Conservation (phyloP, 1,140 invertebrate genomes). For the Orchestia grillus region DNA sequence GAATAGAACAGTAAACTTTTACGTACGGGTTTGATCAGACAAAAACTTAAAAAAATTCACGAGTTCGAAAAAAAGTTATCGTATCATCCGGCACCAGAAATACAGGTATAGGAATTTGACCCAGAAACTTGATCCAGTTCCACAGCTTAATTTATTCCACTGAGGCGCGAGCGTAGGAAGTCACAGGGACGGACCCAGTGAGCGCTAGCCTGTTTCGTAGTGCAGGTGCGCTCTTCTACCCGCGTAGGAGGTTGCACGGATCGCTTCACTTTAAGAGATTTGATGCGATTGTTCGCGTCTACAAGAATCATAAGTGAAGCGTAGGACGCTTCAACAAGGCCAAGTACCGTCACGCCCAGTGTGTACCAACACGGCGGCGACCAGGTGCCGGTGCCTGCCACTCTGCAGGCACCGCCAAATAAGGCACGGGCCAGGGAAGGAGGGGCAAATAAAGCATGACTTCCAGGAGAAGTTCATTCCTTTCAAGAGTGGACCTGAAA, state of each 20-base stretch:
- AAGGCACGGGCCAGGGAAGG: background rate
- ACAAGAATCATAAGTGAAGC: background rate
- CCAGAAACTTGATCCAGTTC: slow-evolving; percentile 7
- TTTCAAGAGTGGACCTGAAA: background rate
- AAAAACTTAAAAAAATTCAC: background rate
- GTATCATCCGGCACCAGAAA: background rate
- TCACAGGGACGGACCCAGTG: background rate
- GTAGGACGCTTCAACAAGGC: background rate
- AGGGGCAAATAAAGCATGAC: background rate
- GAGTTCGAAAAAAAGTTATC: background rate
- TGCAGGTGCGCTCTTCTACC: background rate
- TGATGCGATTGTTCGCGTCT: background rate
- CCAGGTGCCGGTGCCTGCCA: background rate
- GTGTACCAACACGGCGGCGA: background rate
- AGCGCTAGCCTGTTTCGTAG: background rate
- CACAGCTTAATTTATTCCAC: background rate
- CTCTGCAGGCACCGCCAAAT: background rate
- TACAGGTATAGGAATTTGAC: background rate
- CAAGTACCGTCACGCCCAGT: background rate
- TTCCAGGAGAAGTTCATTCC: background rate
- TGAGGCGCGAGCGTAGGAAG: background rate
- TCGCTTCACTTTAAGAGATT: background rate
- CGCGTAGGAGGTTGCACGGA: background rate
- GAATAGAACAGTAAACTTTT: background rate
- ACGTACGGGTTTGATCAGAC: background rate